These are phyloP conservation scores for Corydoras sp. DNA, from an alignment of 2,113 vertebrate species.

Conservation along the genomic window DNA sequence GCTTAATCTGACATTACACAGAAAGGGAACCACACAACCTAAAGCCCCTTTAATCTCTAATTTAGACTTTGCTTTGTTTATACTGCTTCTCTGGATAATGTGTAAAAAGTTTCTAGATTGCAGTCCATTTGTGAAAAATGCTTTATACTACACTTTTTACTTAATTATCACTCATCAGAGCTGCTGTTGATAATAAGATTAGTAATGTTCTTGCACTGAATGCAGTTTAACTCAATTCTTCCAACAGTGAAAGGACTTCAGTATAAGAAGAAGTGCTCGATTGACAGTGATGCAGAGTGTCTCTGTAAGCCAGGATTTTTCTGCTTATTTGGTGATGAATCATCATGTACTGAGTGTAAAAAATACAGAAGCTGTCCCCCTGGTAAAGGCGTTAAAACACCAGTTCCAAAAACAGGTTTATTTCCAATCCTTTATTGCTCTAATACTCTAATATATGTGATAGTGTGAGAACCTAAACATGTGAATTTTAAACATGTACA, in stretches of 20 bases:
- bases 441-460: background rate
- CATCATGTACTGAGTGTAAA: constrained; percentile 4
- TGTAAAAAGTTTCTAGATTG: too few relatives aligned
- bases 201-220: too few relatives aligned
- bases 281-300: constrained; percentile 45
- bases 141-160: too few relatives aligned
- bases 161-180: too few relatives aligned
- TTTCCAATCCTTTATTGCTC: background rate
- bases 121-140: too few relatives aligned
- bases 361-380: constrained; percentile 8
- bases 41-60: too few relatives aligned
- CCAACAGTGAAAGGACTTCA: constrained; percentile 48
- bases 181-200: too few relatives aligned
- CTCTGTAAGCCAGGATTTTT: constrained; percentile 49
- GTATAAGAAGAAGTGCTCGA: constrained; percentile 42
- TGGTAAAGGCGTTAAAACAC: constrained; percentile 43
- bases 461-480: background rate
- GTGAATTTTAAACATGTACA: constrained; percentile 12
- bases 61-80: too few relatives aligned
- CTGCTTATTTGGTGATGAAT: background rate
- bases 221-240: background rate
- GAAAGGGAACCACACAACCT: too few relatives aligned
- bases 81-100: too few relatives aligned
- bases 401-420: constrained; percentile 45
- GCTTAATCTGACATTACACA: too few relatives aligned